phyloP scores from a whole-genome alignment of 2,113 vertebrate species.

The Oreocharis arfaki region DNA sequence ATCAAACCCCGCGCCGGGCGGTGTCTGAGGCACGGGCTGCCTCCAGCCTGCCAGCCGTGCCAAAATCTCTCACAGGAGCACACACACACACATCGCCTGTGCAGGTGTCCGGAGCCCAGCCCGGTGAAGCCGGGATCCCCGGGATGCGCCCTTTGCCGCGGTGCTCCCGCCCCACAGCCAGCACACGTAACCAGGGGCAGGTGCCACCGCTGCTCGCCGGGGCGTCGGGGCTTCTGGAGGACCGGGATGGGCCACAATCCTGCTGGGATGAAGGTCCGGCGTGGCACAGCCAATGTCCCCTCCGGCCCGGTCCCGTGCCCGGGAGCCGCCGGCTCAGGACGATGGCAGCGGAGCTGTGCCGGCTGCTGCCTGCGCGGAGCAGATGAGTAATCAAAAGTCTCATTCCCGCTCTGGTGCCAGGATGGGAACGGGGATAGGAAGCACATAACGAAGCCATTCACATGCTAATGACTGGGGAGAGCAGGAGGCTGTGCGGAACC shows the following conservation, averaged over 20 bases:
- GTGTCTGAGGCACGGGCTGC: neutral
- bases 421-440: neutral
- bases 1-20: neutral
- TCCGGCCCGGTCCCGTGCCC: fast-evolving
- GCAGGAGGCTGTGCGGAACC: neutral
- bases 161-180: fast-evolving
- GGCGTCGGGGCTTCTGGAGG: neutral
- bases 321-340: fast-evolving
- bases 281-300: fast-evolving
- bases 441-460: neutral
- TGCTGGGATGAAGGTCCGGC: neutral
- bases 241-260: fast-evolving
- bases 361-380: neutral
- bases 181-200: fast-evolving
- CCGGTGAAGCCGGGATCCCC: fast-evolving
- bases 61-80: fast-evolving
- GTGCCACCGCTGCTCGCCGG: fast-evolving
- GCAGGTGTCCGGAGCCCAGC: neutral
- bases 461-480: neutral
- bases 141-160: fast-evolving
- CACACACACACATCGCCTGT: fast-evolving
- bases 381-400: neutral
- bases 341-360: neutral
- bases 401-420: neutral
- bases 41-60: neutral